Evolutionary conservation across 2,888 invertebrate species (phyloP), one percentile per base, ranked within the genome.

Genomic region (Zonitis immaculata): DNA sequence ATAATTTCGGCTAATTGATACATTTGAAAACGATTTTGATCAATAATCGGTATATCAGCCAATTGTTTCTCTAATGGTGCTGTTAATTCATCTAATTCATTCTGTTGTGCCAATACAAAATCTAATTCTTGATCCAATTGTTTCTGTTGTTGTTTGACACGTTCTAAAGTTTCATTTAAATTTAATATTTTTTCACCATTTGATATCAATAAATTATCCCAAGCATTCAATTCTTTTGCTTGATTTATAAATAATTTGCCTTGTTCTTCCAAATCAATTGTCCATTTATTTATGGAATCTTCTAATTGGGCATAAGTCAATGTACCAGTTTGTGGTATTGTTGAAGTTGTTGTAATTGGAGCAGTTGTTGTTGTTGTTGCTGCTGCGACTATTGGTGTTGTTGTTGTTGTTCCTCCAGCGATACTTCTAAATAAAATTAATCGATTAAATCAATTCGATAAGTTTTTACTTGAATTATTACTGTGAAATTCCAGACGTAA

Each of bases 281-380:
- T 93, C 95, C 95, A 97, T 74, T 96, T 94, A 76, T 95, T 95
- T 53, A 96, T 91, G 30, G 85, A 82, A 68, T 95, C 95, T 73
- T 95, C 95, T 3, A 95, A 75, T 69, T 95, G 92, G 1, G 86
- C 82, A 73, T 92, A 95, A 6, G 86, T 88, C 71, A 95, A 78
- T 1, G 83, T 79, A 28, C 73, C 76, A 0, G 80, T 73, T 30
- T 81, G 72, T 6, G 77, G 74, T 3, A 42, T 22, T 30, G 42
- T 52, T 22, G 68, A 60, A 22, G 61, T 55, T 45, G 64, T 58
- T 30, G 61, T 56, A 26, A 59, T 55, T 9, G 61, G 35, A 22
- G 58, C 22, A 22, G 51, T 12, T 35, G 47, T 12, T 25, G 45
- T 42, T 32, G 54, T 42, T 39, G 42, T 32, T 25, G 53, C 20